Conservation (phyloP, 1,140 invertebrate genomes). For the Drosophila pachea region DNA sequence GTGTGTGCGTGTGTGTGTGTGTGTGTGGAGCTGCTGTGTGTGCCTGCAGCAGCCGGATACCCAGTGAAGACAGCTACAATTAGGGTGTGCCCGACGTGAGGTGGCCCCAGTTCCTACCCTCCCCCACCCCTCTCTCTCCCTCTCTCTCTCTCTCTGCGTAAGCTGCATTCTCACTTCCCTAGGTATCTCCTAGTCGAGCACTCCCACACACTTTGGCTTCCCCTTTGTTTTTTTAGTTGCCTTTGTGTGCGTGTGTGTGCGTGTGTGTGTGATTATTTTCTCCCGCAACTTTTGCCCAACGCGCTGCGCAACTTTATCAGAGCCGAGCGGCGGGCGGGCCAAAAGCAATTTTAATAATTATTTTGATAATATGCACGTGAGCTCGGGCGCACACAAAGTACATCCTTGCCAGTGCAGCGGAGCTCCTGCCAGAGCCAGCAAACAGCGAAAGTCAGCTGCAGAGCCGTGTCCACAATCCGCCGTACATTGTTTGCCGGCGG, state of each 20-base stretch:
- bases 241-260: constrained; percentile 1
- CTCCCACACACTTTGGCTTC: not conserved
- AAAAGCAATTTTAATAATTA: constrained; percentile 76
- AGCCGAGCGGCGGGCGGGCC: constrained; percentile 22
- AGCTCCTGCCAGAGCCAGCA: constrained; percentile 6
- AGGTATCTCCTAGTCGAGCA: not conserved
- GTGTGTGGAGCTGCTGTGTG: not conserved
- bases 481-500: constrained; percentile 26
- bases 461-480: not conserved
- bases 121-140: no score
- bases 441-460: not conserved
- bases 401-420: constrained; percentile 1
- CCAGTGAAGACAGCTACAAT: not conserved
- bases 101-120: no score
- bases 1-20: not conserved
- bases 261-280: not conserved
- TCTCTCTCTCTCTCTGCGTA: no score
- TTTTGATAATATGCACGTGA: constrained; percentile 67
- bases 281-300: constrained; percentile 11
- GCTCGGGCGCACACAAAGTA: constrained; percentile 27
- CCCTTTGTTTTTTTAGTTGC: not conserved
- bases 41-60: constrained; percentile 3
- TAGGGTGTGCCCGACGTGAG: not conserved
- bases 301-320: constrained; percentile 23
- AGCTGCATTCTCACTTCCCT: no score